Conservation (phyloP, 2,113 vertebrate species). For the Sula dactylatra region DNA sequence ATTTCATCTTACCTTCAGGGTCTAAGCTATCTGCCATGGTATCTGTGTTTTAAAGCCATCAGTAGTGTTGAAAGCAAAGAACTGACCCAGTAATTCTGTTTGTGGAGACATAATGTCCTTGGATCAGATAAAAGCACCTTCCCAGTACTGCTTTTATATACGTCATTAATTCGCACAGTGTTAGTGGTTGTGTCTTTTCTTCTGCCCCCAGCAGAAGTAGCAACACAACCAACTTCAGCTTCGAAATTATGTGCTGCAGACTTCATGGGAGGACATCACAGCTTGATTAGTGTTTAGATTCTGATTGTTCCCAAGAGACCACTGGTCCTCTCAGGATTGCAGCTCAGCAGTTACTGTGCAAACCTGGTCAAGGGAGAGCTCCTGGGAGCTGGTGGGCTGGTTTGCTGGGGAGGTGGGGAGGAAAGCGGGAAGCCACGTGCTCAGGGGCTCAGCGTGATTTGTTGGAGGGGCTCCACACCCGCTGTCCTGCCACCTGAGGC, state of each 20-base stretch:
- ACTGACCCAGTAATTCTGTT: slow-evolving; percentile 42
- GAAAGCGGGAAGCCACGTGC: neutral
- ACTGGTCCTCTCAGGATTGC: neutral
- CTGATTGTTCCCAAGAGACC: neutral
- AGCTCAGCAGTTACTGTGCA: accelerated
- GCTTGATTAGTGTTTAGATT: neutral
- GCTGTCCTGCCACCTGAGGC: accelerated
- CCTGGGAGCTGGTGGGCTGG: neutral
- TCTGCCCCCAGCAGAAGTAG: neutral
- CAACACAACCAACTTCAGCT: neutral
- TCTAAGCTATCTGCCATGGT: neutral
- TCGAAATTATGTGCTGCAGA: neutral
- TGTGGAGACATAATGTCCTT: slow-evolving; percentile 24
- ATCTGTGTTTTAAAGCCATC: neutral
- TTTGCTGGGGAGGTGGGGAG: accelerated
- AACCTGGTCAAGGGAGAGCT: neutral
- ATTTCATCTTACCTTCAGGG: neutral
- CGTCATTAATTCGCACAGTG: neutral
- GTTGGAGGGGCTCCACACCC: neutral
- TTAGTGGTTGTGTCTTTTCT: neutral
- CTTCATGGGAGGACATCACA: accelerated
- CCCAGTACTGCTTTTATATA: neutral
- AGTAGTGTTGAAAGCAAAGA: slow-evolving; percentile 9
- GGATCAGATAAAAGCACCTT: slow-evolving; percentile 39
- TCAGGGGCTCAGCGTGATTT: accelerated